Evolutionary conservation across 2,113 vertebrate species (phyloP).

Genomic region (Serinus canaria): DNA sequence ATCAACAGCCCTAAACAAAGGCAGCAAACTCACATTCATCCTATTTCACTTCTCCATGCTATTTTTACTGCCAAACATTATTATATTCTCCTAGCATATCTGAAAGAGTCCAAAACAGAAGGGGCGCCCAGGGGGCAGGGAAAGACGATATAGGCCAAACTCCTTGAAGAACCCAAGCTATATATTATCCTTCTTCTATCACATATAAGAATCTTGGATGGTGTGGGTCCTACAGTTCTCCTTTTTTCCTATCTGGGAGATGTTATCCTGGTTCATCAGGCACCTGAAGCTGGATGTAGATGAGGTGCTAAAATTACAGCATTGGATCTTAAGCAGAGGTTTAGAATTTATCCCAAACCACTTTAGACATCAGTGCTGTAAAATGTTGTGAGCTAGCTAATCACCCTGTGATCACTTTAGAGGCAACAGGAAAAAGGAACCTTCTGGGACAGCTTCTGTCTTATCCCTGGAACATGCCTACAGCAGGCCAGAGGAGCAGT

Average conservation of each 20-base stretch:
- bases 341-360: background rate
- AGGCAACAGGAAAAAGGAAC: background rate
- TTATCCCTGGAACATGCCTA: background rate
- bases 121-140: rapidly evolving
- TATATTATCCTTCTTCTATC: background rate
- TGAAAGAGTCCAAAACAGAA: background rate
- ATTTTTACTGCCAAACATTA: background rate
- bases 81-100: background rate
- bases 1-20: background rate
- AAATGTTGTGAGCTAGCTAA: background rate
- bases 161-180: background rate
- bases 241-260: background rate
- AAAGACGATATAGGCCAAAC: background rate
- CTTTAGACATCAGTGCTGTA: background rate
- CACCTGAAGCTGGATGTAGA: background rate
- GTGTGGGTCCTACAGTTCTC: background rate
- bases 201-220: background rate
- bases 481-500: background rate
- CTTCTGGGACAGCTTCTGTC: background rate
- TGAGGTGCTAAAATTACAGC: background rate
- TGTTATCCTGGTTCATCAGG: background rate
- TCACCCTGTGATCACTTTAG: background rate
- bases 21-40: background rate
- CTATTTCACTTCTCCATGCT: background rate
- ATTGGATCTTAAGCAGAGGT: background rate